A percentile compares a stretch with the other conserved stretches of the same genome.
phyloP scores from a whole-genome alignment of 2,888 invertebrate species.

The Trichacis sp. region DNA sequence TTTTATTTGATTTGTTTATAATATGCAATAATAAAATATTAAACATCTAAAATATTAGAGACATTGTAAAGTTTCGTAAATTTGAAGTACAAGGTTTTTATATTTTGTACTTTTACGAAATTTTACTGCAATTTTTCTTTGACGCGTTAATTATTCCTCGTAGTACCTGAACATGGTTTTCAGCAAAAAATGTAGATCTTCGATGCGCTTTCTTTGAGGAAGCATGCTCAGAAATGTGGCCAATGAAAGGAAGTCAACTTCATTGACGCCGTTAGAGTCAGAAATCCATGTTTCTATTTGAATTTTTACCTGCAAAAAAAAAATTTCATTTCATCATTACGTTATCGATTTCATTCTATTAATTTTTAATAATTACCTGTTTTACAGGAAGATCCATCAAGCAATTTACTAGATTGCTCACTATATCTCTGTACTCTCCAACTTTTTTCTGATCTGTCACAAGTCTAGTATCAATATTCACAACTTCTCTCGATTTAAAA shows the following conservation, averaged over 20 bases:
- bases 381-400: constrained; percentile 59
- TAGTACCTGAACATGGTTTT: constrained; percentile 64
- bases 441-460: constrained; percentile 46
- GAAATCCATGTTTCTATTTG: constrained; percentile 64
- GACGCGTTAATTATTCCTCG: background rate
- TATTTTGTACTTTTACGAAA: constrained; percentile 3
- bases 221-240: constrained; percentile 65
- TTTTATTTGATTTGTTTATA: constrained; percentile 40
- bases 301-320: constrained; percentile 57
- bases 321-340: too few relatives aligned
- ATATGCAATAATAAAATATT: constrained; percentile 42
- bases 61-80: constrained; percentile 6
- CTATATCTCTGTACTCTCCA: constrained; percentile 54
- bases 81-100: background rate
- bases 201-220: constrained; percentile 60
- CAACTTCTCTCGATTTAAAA: constrained; percentile 24
- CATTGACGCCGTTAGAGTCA: constrained; percentile 57
- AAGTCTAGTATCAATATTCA: constrained; percentile 59
- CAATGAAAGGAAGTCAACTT: constrained; percentile 63
- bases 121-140: background rate
- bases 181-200: constrained; percentile 61
- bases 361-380: constrained; percentile 54
- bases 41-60: constrained; percentile 35
- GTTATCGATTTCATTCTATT: too few relatives aligned
- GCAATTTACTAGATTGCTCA: constrained; percentile 58